Conservation (phyloP, 2,888 invertebrate genomes). For the Platycheirus albimanus region DNA sequence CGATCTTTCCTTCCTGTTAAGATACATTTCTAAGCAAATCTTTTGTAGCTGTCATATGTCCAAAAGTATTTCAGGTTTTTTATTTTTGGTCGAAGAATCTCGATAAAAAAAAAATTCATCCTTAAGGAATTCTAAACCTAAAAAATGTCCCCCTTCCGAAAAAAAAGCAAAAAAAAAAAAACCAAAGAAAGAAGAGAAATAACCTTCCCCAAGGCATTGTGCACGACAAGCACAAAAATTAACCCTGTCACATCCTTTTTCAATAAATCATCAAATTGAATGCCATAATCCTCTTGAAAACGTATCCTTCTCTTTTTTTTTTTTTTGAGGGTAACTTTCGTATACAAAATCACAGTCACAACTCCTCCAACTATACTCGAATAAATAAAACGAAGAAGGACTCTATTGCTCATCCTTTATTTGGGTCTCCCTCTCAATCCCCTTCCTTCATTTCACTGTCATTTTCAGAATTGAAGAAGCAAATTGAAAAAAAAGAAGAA, state of each 20-base stretch:
- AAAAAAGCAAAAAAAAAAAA: too few relatives aligned
- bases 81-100: too few relatives aligned
- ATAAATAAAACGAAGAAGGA: conserved; percentile 28
- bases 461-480: neutral
- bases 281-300: conserved; percentile 62
- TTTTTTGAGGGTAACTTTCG: conserved; percentile 14
- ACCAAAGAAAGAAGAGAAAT: conserved; percentile 11
- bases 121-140: conserved; percentile 22
- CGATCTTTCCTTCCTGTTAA: too few relatives aligned
- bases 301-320: conserved; percentile 30
- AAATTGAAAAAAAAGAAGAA: conserved; percentile 2
- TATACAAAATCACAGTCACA: conserved; percentile 55
- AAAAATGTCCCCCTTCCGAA: neutral
- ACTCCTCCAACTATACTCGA: conserved; percentile 17
- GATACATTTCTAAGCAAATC: too few relatives aligned
- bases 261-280: conserved; percentile 72
- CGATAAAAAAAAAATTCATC: too few relatives aligned
- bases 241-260: conserved; percentile 73
- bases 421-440: neutral
- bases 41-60: too few relatives aligned
- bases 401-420: conserved; percentile 27
- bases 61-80: too few relatives aligned
- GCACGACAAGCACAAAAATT: conserved; percentile 47
- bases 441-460: too few relatives aligned
- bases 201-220: conserved; percentile 22